Evolutionary conservation across 2,113 vertebrate species (phyloP).

Genomic region (Gobiocypris rarus): DNA sequence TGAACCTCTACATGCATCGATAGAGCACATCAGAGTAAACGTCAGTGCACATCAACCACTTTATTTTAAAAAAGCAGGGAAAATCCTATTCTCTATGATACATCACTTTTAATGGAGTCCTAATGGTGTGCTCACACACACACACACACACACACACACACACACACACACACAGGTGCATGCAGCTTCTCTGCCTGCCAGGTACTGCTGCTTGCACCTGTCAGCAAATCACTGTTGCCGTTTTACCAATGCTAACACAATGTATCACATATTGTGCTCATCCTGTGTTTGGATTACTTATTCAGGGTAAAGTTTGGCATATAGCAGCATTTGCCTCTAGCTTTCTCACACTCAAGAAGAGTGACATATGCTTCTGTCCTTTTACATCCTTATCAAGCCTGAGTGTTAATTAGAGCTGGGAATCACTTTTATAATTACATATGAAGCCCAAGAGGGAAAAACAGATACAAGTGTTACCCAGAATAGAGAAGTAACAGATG

Average conservation of each 20-base stretch:
- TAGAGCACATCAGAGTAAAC: neutral
- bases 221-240: neutral
- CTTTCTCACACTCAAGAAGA: neutral
- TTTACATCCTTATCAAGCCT: constrained; percentile 28
- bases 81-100: neutral
- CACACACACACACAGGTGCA: constrained; percentile 29
- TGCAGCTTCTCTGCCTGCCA: constrained; percentile 6
- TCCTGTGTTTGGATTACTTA: constrained; percentile 6
- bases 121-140: neutral
- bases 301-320: constrained; percentile 21
- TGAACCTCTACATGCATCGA: neutral
- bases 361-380: constrained; percentile 14
- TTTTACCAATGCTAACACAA: neutral
- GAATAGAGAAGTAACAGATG: neutral
- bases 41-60: neutral
- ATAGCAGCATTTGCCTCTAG: neutral
- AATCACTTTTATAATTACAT: constrained; percentile 49
- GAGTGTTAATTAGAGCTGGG: constrained; percentile 43
- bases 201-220: neutral
- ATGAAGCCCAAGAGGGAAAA: neutral
- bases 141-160: constrained; percentile 54
- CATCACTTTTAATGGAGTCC: neutral
- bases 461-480: neutral
- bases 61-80: neutral
- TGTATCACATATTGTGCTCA: neutral